A percentile compares a stretch with the other conserved stretches of the same genome.
phyloP scores from a whole-genome alignment of 2,113 vertebrate species.

The Perca schrenkii region DNA sequence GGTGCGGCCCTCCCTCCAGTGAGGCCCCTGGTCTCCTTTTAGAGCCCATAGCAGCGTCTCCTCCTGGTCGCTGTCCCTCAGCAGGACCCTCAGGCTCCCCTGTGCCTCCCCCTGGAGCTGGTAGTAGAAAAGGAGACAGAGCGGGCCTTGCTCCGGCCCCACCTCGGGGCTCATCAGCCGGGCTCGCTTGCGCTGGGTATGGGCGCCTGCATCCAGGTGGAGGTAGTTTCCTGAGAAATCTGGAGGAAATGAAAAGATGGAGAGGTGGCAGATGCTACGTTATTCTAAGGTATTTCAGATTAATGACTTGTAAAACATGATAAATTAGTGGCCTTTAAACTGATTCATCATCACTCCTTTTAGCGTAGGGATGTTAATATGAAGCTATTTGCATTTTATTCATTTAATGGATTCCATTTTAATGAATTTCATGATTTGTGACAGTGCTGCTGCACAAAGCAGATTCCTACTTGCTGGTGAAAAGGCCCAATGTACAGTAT shows the following conservation, averaged over 20 bases:
- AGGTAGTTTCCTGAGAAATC: conserved; percentile 90
- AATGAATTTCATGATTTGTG: conserved; percentile 45
- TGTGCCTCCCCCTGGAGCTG: conserved; percentile 88
- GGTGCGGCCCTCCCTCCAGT: conserved; percentile 95
- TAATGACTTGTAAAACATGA: conserved; percentile 3
- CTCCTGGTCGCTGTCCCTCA: conserved; percentile 89
- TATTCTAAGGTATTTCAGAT: background rate
- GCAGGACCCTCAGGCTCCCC: conserved; percentile 89
- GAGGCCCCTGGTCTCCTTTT: conserved; percentile 90
- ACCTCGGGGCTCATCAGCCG: conserved; percentile 92
- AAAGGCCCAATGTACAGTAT: background rate
- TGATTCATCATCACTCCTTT: background rate
- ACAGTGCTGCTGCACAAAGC: background rate
- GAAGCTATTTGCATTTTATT: conserved; percentile 45
- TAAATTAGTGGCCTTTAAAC: conserved; percentile 4
- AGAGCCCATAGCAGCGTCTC: conserved; percentile 92
- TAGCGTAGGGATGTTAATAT: conserved; percentile 1
- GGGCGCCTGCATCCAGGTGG: conserved; percentile 87
- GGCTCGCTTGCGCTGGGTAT: conserved; percentile 88
- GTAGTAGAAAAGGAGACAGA: conserved; percentile 96
- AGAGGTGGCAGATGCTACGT: background rate
- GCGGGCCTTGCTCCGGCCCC: conserved; percentile 87
- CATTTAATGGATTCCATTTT: conserved; percentile 40
- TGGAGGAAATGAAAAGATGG: conserved; percentile 42
- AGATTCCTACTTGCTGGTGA: background rate